phyloP scores from a whole-genome alignment of 2,888 invertebrate genomes.

The Ochropleura plecta region DNA sequence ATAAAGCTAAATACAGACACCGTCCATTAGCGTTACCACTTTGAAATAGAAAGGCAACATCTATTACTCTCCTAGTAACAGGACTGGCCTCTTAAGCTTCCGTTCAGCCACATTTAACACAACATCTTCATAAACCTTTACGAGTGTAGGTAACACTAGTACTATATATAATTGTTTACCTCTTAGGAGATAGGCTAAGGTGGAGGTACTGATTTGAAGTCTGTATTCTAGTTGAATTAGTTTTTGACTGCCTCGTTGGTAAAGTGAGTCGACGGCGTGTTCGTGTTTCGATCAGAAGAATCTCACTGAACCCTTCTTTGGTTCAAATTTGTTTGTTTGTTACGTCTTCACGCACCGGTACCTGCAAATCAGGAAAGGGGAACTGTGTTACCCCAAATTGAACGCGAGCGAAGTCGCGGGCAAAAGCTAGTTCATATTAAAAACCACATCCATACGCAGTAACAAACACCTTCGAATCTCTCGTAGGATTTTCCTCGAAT shows the following conservation, averaged over 20 bases:
- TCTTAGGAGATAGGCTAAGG: neutral
- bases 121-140: constrained; percentile 49
- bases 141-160: constrained; percentile 25
- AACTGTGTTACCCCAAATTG: too few relatives aligned
- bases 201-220: neutral
- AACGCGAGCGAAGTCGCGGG: too few relatives aligned
- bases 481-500: neutral
- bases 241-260: too few relatives aligned
- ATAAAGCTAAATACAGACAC: constrained; percentile 19
- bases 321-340: too few relatives aligned
- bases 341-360: too few relatives aligned
- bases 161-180: neutral
- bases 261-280: too few relatives aligned
- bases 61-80: constrained; percentile 40
- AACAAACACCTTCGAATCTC: neutral
- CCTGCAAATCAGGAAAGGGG: too few relatives aligned
- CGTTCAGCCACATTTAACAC: constrained; percentile 56
- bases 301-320: neutral
- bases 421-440: neutral
- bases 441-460: neutral
- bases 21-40: constrained; percentile 40
- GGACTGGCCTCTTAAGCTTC: constrained; percentile 29
- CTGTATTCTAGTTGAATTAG: neutral
- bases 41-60: constrained; percentile 36
- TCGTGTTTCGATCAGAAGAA: neutral